Percentiles rank a stretch among this genome's conserved stretches.
Conservation (phyloP, 2,113 vertebrate species). For the Piaya cayana region DNA sequence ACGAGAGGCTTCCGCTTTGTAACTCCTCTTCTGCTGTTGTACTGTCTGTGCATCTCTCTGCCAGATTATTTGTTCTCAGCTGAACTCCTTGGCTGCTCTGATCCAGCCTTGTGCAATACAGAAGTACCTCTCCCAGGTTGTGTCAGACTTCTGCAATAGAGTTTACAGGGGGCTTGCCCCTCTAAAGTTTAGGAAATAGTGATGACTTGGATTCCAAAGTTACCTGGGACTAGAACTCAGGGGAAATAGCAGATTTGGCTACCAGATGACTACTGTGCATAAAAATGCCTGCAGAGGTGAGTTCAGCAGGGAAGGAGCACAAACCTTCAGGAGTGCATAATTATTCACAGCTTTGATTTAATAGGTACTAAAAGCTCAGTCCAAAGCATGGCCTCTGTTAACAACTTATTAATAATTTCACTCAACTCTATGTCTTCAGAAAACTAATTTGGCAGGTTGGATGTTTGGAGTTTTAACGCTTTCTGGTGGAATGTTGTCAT, state of each 20-base stretch:
- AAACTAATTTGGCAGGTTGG: constrained; percentile 15
- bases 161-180: rapidly evolving
- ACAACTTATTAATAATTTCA: constrained; percentile 46
- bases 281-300: not conserved
- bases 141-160: not conserved
- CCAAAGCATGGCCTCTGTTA: constrained; percentile 25
- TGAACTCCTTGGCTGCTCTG: not conserved
- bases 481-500: not conserved
- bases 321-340: not conserved
- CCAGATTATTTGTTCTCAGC: not conserved
- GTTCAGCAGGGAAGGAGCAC: not conserved
- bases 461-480: not conserved
- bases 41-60: not conserved
- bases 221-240: not conserved
- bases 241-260: not conserved
- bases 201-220: not conserved
- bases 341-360: constrained; percentile 44
- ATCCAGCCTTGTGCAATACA: not conserved
- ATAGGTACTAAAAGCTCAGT: constrained; percentile 28
- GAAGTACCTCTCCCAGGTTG: not conserved
- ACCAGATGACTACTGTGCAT: not conserved
- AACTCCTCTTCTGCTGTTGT: not conserved
- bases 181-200: not conserved
- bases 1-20: not conserved
- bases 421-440: not conserved